A percentile compares a stretch with the other conserved stretches of the same genome.
These are phyloP conservation scores for Cettia cetti DNA, from an alignment of 2,113 vertebrate genomes.

Conservation along the genomic window DNA sequence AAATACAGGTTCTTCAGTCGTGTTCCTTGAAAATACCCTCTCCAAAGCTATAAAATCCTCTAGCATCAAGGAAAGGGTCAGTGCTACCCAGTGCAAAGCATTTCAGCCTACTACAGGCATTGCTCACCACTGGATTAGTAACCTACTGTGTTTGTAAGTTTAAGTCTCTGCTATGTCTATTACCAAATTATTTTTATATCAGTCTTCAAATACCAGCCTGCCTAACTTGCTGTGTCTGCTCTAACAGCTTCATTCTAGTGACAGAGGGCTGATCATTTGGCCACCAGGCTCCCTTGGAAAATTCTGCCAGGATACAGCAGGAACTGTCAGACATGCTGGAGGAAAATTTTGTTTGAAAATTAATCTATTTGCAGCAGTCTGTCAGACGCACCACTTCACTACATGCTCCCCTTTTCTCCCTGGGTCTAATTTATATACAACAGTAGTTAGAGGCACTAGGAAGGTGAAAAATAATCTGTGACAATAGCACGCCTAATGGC, in stretches of 20 bases:
- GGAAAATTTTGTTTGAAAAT: conserved; percentile 10
- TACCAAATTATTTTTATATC: neutral
- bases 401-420: neutral
- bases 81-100: neutral
- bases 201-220: neutral
- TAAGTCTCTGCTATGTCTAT: neutral
- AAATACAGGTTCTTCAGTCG: neutral
- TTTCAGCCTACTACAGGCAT: neutral
- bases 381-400: neutral
- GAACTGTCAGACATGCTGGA: neutral
- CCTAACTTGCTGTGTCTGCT: neutral
- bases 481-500: neutral
- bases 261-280: neutral
- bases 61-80: neutral
- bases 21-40: neutral
- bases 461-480: neutral
- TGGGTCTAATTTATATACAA: neutral
- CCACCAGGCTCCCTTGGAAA: neutral
- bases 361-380: neutral
- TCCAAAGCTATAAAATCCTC: neutral
- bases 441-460: neutral
- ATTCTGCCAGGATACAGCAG: neutral
- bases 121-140: neutral
- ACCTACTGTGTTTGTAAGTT: neutral
- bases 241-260: neutral